Evolutionary conservation across 1,140 invertebrate species (phyloP), one percentile per base, ranked within the genome.

Genomic region (Tetranychus urticae): DNA sequence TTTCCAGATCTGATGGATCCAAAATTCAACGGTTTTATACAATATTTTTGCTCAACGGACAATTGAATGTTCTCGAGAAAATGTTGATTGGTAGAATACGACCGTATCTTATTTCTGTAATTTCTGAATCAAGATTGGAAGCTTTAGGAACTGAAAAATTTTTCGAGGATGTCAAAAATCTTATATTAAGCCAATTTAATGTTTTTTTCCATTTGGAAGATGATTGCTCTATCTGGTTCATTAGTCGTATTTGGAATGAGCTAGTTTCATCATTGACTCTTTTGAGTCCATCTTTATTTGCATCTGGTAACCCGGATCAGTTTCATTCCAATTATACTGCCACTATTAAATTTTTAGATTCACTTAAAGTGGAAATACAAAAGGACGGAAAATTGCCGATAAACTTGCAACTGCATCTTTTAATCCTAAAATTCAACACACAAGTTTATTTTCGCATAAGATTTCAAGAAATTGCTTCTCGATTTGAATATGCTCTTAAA

Each of bases 221-320:
- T 60, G n/a, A 56, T 52, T 34, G 52, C 10, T 14, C 14, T 90
- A 84, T 71, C 90, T 93, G 71, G 71, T 91, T 56, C 36, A 79
- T 88, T 0, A 84, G 88, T 71, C 83, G 86, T 71, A 86, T 87
- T 70, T 93, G 88, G 87, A 79, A 81, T 39, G 86, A 91, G 74
- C 77, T 92, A 65, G n/a, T 31, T 58, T 13, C n/a, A 42, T 31
- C 37, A 8, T 33, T 58, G 14, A 77, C 89, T 61, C 81, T 85
- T 67, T 76, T 82, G 46, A 79, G 84, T 70, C 78, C 83, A 33
- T 81, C 81, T 1, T 85, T 93, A 66, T 92, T 88, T 77, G 85
- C 86, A 12, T 85, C 87, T 34, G 88, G 88, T 62, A 89, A 93
- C 75, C 86, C 88, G 10, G 81, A 89, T 37, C 39, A 52, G 42